Percentiles rank a stretch among this genome's conserved stretches.
phyloP scores from a whole-genome alignment of 1,140 invertebrate genomes.

The Drosophila bifasciata region DNA sequence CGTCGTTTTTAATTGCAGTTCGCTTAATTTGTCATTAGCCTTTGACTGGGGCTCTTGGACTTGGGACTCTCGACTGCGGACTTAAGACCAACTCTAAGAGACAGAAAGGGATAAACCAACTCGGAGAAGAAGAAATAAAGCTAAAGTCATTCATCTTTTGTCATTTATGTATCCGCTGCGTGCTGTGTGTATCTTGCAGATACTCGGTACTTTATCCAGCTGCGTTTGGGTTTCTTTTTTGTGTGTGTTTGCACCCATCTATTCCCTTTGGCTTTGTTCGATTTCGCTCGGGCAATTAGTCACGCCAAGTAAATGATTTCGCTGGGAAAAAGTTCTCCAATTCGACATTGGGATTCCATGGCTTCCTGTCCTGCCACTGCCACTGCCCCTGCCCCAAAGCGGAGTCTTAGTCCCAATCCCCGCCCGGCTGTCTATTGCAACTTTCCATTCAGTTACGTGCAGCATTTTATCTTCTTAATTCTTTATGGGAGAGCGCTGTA shows the following conservation, averaged over 20 bases:
- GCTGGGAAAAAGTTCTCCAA: slow-evolving; percentile 31
- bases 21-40: slow-evolving; percentile 80
- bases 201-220: slow-evolving; percentile 37
- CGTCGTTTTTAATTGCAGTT: slow-evolving; percentile 74
- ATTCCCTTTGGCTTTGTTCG: slow-evolving; percentile 55
- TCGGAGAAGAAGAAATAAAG: slow-evolving; percentile 7
- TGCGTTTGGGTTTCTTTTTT: background rate
- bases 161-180: slow-evolving; percentile 51
- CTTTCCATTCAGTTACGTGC: slow-evolving; percentile 19
- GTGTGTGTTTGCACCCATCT: slow-evolving; percentile 6
- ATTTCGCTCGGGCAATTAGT: slow-evolving; percentile 76
- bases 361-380: slow-evolving; percentile 53
- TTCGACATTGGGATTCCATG: slow-evolving; percentile 25
- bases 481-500: slow-evolving; percentile 55
- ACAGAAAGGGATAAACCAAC: slow-evolving; percentile 15
- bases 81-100: slow-evolving; percentile 8
- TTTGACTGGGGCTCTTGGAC: slow-evolving; percentile 58
- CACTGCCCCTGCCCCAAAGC: no score
- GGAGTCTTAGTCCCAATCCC: slow-evolving; percentile 4
- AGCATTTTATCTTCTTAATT: slow-evolving; percentile 49
- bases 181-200: slow-evolving; percentile 38
- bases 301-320: slow-evolving; percentile 74
- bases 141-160: slow-evolving; percentile 67
- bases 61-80: background rate
- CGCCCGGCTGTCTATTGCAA: slow-evolving; percentile 25